Evolutionary conservation across 2,888 invertebrate species (phyloP).

Genomic region (Ceramica pisi): DNA sequence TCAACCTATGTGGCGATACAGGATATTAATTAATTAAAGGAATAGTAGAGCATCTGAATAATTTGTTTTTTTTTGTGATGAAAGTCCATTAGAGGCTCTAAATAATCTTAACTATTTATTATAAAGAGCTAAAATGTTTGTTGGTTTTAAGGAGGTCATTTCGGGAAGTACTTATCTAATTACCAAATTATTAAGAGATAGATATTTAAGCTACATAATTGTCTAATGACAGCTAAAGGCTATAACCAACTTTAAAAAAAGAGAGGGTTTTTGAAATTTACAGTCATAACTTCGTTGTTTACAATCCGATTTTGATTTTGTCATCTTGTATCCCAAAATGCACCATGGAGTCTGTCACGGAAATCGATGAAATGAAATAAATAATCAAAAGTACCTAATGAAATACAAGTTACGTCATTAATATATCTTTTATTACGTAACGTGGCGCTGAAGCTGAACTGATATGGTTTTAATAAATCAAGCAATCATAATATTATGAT

Average conservation of each 20-base stretch:
- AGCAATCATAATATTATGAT: conserved; percentile 17
- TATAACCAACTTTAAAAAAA: too few species aligned
- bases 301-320: too few species aligned
- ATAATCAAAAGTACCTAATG: neutral
- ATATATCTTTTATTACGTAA: conserved; percentile 7
- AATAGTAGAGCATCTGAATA: conserved; percentile 24
- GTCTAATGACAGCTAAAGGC: neutral
- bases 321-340: neutral
- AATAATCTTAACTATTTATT: neutral
- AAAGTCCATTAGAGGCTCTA: neutral
- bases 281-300: too few species aligned
- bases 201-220: too few species aligned
- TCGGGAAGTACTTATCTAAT: neutral
- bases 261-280: too few species aligned
- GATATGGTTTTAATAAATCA: conserved; percentile 23
- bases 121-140: neutral
- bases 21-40: conserved; percentile 61
- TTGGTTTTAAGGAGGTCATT: neutral
- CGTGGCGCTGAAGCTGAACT: neutral
- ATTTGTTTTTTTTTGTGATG: neutral
- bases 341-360: neutral
- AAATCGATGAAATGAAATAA: neutral
- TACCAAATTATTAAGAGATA: neutral
- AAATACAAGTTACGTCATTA: neutral
- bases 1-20: conserved; percentile 58